Percentiles rank a stretch among this genome's conserved stretches.
These are phyloP conservation scores for Tichodroma muraria DNA, from an alignment of 2,113 vertebrate species.

Conservation along the genomic window DNA sequence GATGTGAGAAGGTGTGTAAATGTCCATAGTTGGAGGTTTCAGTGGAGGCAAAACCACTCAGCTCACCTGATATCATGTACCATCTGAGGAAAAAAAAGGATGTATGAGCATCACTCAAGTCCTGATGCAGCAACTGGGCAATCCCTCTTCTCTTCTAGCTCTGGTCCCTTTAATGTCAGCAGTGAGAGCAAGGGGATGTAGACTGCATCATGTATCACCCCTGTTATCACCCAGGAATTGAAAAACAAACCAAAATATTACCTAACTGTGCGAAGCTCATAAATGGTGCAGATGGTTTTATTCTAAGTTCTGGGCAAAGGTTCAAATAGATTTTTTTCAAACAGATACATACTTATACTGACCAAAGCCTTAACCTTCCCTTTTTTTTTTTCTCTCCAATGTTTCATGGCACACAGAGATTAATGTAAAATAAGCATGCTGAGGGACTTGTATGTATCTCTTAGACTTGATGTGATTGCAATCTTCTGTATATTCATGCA, in stretches of 20 bases:
- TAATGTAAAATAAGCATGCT: not conserved
- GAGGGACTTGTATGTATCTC: not conserved
- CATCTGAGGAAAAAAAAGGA: not conserved
- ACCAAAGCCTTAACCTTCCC: not conserved
- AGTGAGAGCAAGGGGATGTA: not conserved
- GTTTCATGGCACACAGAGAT: not conserved
- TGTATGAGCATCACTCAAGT: not conserved
- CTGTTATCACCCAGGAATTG: not conserved
- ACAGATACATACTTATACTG: not conserved
- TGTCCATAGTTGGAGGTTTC: not conserved
- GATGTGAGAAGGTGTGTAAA: not conserved
- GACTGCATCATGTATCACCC: not conserved
- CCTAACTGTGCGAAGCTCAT: not conserved
- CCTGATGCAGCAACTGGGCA: not conserved
- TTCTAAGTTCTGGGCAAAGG: constrained; percentile 34
- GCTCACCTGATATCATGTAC: accelerated
- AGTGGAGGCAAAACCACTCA: not conserved
- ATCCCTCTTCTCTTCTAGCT: not conserved
- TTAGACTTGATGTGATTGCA: not conserved
- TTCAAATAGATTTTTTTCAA: not conserved
- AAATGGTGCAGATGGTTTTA: constrained; percentile 28
- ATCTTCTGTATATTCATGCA: not conserved
- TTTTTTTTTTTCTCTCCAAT: not conserved
- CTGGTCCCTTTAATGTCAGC: not conserved
- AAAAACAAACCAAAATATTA: constrained; percentile 14